Percentiles rank a stretch among this genome's conserved stretches.
phyloP scores from a whole-genome alignment of 2,797 vertebrate species.

The Gambusia yucatana region DNA sequence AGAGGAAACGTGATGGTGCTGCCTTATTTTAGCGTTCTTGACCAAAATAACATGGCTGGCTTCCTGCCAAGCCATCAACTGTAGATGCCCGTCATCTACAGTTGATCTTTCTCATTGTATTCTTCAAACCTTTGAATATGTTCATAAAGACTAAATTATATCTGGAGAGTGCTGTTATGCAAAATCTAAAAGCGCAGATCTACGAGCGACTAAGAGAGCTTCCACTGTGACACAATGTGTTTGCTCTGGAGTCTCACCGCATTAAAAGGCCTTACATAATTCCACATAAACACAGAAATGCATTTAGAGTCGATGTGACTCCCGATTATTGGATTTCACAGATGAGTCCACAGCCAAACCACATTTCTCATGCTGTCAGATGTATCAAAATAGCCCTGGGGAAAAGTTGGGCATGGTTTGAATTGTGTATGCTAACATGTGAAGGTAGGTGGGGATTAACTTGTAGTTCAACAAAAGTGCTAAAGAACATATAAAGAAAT shows the following conservation, averaged over 20 bases:
- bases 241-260: conserved; percentile 44
- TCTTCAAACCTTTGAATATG: background rate
- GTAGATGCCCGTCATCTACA: background rate
- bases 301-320: conserved; percentile 29
- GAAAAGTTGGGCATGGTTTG: conserved; percentile 17
- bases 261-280: conserved; percentile 56
- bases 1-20: conserved; percentile 23
- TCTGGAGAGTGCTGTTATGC: conserved; percentile 15
- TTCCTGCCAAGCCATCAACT: conserved; percentile 15
- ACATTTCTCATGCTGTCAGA: conserved; percentile 27
- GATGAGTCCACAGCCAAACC: conserved; percentile 30
- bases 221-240: conserved; percentile 64
- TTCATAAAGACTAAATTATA: background rate
- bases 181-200: conserved; percentile 30
- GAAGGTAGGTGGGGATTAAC: conserved; percentile 20
- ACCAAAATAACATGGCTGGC: conserved; percentile 53
- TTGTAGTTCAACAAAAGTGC: background rate
- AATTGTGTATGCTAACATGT: conserved; percentile 19
- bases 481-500: conserved; percentile 8
- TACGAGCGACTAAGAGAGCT: conserved; percentile 26
- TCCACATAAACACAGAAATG: conserved; percentile 1
- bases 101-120: background rate
- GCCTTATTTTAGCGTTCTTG: conserved; percentile 47
- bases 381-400: background rate
- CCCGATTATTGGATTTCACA: conserved; percentile 9